A percentile compares a stretch with the other conserved stretches of the same genome.
These are phyloP conservation scores for Euphonia xanthogaster DNA, from an alignment of 2,797 vertebrate genomes.

Conservation along the genomic window DNA sequence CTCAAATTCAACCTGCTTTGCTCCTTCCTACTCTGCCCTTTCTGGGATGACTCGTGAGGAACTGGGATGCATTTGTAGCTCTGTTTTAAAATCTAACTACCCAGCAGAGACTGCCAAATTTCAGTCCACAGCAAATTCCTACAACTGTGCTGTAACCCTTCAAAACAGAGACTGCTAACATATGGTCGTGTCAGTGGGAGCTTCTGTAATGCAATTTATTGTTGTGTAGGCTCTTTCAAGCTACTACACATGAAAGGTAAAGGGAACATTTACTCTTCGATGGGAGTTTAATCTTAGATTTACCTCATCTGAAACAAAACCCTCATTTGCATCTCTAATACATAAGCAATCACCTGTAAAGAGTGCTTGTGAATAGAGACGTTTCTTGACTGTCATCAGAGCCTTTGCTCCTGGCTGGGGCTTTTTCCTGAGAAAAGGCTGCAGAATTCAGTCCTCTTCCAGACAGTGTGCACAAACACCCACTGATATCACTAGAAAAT, in stretches of 20 bases:
- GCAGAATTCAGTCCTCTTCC: neutral
- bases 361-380: conserved; percentile 9
- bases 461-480: neutral
- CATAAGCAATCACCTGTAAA: conserved; percentile 47
- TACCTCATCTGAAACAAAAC: conserved; percentile 54
- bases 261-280: conserved; percentile 29
- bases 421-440: neutral
- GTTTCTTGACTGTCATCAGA: neutral
- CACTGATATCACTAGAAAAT: neutral
- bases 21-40: neutral
- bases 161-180: conserved; percentile 57
- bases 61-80: neutral
- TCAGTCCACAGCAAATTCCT: conserved; percentile 45
- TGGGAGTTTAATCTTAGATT: conserved; percentile 61
- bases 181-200: conserved; percentile 64
- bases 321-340: conserved; percentile 9
- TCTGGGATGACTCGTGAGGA: neutral
- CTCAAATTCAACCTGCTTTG: neutral
- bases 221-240: conserved; percentile 57
- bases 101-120: conserved; percentile 30
- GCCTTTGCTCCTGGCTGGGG: neutral
- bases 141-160: conserved; percentile 39
- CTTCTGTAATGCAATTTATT: conserved; percentile 67
- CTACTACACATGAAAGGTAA: conserved; percentile 63
- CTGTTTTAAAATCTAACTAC: neutral